These are phyloP conservation scores for Sinocyclocheilus anophthalmus DNA, from an alignment of 2,113 vertebrate species.

Conservation along the genomic window DNA sequence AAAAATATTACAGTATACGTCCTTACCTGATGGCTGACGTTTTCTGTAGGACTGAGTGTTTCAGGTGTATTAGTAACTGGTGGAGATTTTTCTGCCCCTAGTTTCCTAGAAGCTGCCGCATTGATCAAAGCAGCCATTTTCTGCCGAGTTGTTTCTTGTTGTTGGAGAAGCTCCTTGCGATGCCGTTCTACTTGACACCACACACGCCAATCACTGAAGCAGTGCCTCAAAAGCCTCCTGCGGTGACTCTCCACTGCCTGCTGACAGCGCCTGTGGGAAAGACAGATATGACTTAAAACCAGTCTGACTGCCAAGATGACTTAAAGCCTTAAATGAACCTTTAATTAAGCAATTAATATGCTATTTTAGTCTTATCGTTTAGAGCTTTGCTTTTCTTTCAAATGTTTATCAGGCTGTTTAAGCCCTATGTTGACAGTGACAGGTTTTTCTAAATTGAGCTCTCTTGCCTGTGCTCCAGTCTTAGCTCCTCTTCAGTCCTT, in stretches of 20 bases:
- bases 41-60: slow-evolving; percentile 47
- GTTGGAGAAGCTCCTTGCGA: slow-evolving; percentile 72
- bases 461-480: slow-evolving; percentile 84
- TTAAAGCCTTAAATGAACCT: not conserved
- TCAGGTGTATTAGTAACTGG: slow-evolving; percentile 37
- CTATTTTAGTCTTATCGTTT: not conserved
- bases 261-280: slow-evolving; percentile 76
- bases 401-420: not conserved
- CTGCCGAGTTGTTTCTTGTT: slow-evolving; percentile 79
- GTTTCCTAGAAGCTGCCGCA: slow-evolving; percentile 73
- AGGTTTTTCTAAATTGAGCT: not conserved
- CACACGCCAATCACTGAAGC: slow-evolving; percentile 82
- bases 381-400: not conserved
- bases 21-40: slow-evolving; percentile 60
- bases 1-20: not conserved
- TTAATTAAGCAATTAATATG: slow-evolving; percentile 12
- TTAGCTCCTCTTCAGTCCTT: slow-evolving; percentile 77
- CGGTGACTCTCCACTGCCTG: slow-evolving; percentile 79
- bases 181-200: slow-evolving; percentile 77
- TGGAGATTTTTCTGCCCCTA: slow-evolving; percentile 47
- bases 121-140: slow-evolving; percentile 86
- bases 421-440: not conserved
- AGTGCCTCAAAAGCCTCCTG: slow-evolving; percentile 75
- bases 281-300: slow-evolving; percentile 11
- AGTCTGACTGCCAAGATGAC: not conserved